Base-by-base conservation (phyloP, 1,140 invertebrate genomes). In the Drosophila kohkoa region DNA sequence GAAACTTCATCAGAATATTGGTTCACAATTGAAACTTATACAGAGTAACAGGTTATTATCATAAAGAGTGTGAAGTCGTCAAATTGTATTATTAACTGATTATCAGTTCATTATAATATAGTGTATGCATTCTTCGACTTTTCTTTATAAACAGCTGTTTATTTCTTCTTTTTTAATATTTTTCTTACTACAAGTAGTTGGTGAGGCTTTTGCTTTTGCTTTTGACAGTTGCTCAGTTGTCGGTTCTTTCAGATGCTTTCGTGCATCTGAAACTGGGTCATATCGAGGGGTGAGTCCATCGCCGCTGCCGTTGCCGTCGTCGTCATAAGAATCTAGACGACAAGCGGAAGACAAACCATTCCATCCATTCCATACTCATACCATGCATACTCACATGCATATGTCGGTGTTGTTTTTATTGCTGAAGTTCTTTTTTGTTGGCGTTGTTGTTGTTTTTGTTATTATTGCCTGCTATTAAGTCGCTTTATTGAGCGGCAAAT, bases 401-500 rank as follows among this genome's bases (percentile, higher is more conserved):
- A 69, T 59, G 46, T 41, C 54, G 48, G 30, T 25, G 57, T 63
- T 65, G 43, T 52, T 73, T 20, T 63, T 16, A 38, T 38, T 73
- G 59, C 57, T 25, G 20, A 25, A 25, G 20, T 25, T 25, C 20
- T 25, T 25, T 25, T 25, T 25, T 25, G 20, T 25, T 25, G 20
- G 20, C 20, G 20, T 3, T 25, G 20, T 25, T 25, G 38, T 41
- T 59, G 46, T 41, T 35, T 41, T 69, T 66, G 48, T 54, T 74
- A 25, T 64, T 20, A 41, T 41, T 74, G 60, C 58, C 58, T 74
- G 75, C 63, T 72, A 88, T 88, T 88, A 88, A 83, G 65, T 89
- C 46, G 75, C 68, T 88, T 88, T 88, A 88, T 88, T 77, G 85
- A 88, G 81, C 85, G 85, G 74, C 68, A 88, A 88, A 87, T 82